Evolutionary conservation across 2,113 vertebrate genomes (phyloP), one percentile per base, ranked within the genome.

Genomic region (Dicerorhinus sumatrensis): DNA sequence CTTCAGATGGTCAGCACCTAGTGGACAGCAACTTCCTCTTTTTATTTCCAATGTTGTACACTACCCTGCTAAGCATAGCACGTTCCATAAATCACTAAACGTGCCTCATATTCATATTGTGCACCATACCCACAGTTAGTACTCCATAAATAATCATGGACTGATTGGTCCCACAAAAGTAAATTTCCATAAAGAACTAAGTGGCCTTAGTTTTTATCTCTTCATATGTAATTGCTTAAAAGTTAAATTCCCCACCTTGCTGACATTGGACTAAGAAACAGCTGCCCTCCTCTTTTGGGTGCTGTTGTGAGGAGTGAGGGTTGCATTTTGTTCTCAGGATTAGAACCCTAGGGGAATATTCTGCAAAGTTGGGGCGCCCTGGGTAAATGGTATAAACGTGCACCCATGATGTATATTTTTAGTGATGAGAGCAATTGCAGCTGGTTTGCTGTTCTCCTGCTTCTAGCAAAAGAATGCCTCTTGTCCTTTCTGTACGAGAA

Each of bases 161-260:
- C 82, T 54, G 80, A 51, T 5, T 18, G 39, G 27, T 39, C 21
- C 33, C 65, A 65, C 85, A 63, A 85, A 97, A 94, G 79, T 79
- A 70, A 60, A 94, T 91, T 42, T 91, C 89, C 70, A 54, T 65
- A 60, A 91, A 76, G 92, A 96, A 86, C 58, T 29, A 62, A 69
- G n/a, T 54, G 70, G 65, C 97, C 90, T 92, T 67, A 72, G 46
- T 83, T 85, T 91, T 92, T 17, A 60, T 69, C n/a, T 84, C 70
- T 69, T 73, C 73, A 11, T 62, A 42, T 42, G 42, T 42, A 76
- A 84, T 75, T 88, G 81, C 86, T 88, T 91, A 63, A 60, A 95
- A 82, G 94, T 95, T 85, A 79, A 60, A 69, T 77, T 60, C 58
- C 54, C 82, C 27, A 33, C 62, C n/a, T 81, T 42, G 54, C 83